These are phyloP conservation scores for Euplagia quadripunctaria DNA, from an alignment of 2,888 invertebrate species.

Conservation along the genomic window DNA sequence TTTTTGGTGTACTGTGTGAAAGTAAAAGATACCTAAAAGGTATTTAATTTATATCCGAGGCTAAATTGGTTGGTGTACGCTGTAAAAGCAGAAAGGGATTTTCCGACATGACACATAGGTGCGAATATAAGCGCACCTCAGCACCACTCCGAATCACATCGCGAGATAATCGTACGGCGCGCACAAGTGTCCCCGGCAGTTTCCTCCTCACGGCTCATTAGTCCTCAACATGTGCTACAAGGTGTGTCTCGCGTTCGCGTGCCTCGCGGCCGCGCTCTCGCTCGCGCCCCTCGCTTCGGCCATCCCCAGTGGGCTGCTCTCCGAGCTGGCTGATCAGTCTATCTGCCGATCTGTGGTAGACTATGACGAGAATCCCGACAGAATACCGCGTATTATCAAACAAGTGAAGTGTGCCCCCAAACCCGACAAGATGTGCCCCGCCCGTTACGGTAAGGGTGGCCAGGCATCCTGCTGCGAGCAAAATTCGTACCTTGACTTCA, in stretches of 20 bases:
- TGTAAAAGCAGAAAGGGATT: background rate
- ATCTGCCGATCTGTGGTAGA: conserved; percentile 51
- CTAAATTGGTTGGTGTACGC: background rate
- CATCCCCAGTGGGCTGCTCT: conserved; percentile 20
- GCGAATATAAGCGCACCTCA: conserved; percentile 11
- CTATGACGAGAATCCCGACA: conserved; percentile 54
- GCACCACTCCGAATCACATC: conserved; percentile 7
- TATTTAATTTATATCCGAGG: background rate
- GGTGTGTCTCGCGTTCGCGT: conserved; percentile 15
- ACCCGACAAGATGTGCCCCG: conserved; percentile 44
- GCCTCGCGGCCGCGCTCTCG: conserved; percentile 19
- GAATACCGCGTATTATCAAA: conserved; percentile 68
- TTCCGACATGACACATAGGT: conserved; percentile 12
- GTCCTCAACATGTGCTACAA: conserved; percentile 1
- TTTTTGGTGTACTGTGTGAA: no score
- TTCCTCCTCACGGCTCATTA: conserved; percentile 7
- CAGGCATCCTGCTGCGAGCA: conserved; percentile 33
- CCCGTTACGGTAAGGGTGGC: conserved; percentile 12
- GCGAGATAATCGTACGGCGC: conserved; percentile 12
- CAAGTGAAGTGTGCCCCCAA: conserved; percentile 60
- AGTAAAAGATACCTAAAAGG: no score
- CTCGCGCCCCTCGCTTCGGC: conserved; percentile 19
- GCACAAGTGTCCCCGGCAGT: conserved; percentile 10
- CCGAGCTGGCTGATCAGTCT: conserved; percentile 27
- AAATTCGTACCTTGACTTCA: background rate